phyloP scores from a whole-genome alignment of 2,113 vertebrate genomes.

The Porphyrio hochstetteri region DNA sequence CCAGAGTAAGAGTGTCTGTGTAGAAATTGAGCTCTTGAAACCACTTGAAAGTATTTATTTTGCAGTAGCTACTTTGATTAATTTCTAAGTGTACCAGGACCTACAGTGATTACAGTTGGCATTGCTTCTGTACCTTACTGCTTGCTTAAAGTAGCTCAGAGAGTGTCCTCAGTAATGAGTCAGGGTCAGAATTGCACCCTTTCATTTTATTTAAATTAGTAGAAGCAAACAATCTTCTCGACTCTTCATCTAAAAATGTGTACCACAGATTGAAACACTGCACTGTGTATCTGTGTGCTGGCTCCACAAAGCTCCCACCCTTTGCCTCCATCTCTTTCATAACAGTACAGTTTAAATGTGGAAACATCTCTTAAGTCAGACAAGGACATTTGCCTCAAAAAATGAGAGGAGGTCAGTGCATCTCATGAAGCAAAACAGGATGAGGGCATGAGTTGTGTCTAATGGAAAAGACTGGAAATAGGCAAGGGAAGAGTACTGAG shows the following conservation, averaged over 20 bases:
- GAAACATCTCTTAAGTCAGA: not conserved
- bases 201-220: not conserved
- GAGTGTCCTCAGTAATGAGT: not conserved
- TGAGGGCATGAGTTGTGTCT: not conserved
- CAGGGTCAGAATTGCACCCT: not conserved
- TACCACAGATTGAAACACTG: not conserved
- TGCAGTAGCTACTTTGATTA: not conserved
- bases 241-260: not conserved
- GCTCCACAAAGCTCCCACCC: not conserved
- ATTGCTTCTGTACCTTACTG: not conserved
- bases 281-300: not conserved
- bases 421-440: not conserved
- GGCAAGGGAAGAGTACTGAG: not conserved
- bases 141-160: not conserved
- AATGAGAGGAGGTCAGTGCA: not conserved
- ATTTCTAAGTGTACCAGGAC: not conserved
- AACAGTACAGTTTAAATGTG: not conserved
- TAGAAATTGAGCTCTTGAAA: slow-evolving; percentile 2
- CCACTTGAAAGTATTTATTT: not conserved
- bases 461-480: not conserved
- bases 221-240: not conserved
- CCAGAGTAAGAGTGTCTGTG: not conserved
- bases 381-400: not conserved
- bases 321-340: not conserved
- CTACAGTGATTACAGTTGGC: not conserved